Base-by-base conservation (phyloP, 2,113 vertebrate species). In the Guaruba guarouba region DNA sequence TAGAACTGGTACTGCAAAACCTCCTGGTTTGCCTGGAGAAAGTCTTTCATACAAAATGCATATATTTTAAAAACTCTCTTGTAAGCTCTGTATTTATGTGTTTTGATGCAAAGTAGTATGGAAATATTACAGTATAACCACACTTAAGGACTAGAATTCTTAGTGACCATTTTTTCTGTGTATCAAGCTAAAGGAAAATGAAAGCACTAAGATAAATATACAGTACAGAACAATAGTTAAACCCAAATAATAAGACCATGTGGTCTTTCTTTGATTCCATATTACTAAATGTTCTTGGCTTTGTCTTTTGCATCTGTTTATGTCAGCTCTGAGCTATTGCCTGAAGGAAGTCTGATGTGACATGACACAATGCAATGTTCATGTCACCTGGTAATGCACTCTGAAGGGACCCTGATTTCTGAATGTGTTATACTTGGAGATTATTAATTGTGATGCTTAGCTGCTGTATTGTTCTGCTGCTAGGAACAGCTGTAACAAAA, bases 321-420 rank as follows among this genome's bases (percentile, higher is more conserved):
- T 96, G 96, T 97, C 97, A 96, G 89, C 79, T 79, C 90, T 78
- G 49, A 97, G 95, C 90, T 92, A 77, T 77, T 95, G 75, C 78
- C 92, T 88, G 89, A 86, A 95, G 88, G 80, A 92, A 96, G 49
- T 48, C 78, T 95, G 82, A 94, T 95, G 88, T 97, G 96, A 88
- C 96, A 88, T 94, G 95, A 76, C 93, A 88, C 35, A 85, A 81
- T 88, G 66, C 12, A 66, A 31, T 76, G 62, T 87, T 96, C 25
- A 8, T 96, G 92, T 97, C 97, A 97, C 97, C 97, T 97, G 93
- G 84, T 82, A 93, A 89, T 4, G 3, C 73, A 82, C 77, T 95
- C 83, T 63, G 52, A 96, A 96, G 43, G 76, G 68, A 76, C 82
- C 44, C 81, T 82, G 52, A 24, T 86, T 94, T 90, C 90, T 88